Base-by-base conservation (phyloP, 2,113 vertebrate species). In the Mesitornis unicolor region DNA sequence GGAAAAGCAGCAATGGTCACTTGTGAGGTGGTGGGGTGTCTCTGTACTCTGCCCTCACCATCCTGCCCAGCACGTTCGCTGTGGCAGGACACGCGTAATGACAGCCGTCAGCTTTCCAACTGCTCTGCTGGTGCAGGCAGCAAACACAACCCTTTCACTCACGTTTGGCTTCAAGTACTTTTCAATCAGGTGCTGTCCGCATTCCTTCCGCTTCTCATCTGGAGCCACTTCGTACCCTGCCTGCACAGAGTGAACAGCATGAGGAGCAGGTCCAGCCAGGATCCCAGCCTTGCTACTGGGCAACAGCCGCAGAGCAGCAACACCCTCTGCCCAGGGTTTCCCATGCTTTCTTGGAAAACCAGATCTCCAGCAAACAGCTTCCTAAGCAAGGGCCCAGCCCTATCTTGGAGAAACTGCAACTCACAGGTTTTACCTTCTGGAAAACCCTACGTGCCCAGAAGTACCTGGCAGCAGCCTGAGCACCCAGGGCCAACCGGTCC, bases 151-250 rank as follows among this genome's bases (percentile, higher is more conserved):
- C 25, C 36, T 84, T 63, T 96, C 68, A 81, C 98, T 98, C 81
- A 99, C 98, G 6, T 97, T 97, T 94, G 97, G 97, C 91, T 95
- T 98, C 97, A 99, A 98, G 98, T 98, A 99, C 87, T 97, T 98
- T 93, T 99, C 98, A 43, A 99, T 97, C 56, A 99, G 97, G 48
- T 98, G 97, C 96, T 98, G 98, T 63, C 99, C 99, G 21, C 98
- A 99, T 18, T 99, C 99, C 94, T 98, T 99, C 96, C 99, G 98
- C 94, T 98, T 99, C 95, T 99, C 99, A 81, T 99, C 99, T 8
- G 99, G 99, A 31, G 99, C 98, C 95, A 99, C 99, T 96, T 99
- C 99, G 40, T 99, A 99, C 87, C 99, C 99, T 3, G 98, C 98
- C 99, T 99, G 97, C 47, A 92, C 63, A 92, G 89, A 21, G 65